Conservation (phyloP, 2,888 invertebrate genomes). For the Mythimna loreyi region DNA sequence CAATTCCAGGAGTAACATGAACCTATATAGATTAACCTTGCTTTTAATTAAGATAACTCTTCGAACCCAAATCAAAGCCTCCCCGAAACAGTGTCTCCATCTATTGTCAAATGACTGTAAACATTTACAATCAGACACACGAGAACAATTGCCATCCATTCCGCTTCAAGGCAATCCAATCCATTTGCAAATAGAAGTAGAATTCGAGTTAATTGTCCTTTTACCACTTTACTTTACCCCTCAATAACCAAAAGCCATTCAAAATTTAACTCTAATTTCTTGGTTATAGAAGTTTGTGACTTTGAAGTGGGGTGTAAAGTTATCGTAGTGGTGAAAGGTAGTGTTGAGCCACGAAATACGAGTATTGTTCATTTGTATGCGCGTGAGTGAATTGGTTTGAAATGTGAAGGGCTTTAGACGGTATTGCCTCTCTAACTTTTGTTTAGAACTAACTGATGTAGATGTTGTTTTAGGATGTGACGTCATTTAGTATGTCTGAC, state of each 20-base stretch:
- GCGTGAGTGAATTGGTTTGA: conserved; percentile 83
- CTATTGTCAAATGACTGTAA: conserved; percentile 73
- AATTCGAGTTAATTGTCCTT: conserved; percentile 85
- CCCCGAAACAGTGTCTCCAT: conserved; percentile 55
- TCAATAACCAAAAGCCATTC: not conserved
- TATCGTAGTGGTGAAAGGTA: conserved; percentile 63
- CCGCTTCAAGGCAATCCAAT: conserved; percentile 85
- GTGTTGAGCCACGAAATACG: conserved; percentile 81
- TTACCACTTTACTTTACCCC: conserved; percentile 60
- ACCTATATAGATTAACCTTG: not conserved
- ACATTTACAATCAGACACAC: conserved; percentile 67
- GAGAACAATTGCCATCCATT: conserved; percentile 79
- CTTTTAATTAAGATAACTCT: conserved; percentile 18
- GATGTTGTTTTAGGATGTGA: conserved; percentile 53
- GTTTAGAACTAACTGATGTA: conserved; percentile 59
- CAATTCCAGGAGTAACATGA: not conserved
- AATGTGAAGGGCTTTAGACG: conserved; percentile 76
- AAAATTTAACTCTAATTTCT: conserved; percentile 54
- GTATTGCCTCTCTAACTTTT: conserved; percentile 69
- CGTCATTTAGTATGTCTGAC: conserved; percentile 29
- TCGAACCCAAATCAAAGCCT: conserved; percentile 23
- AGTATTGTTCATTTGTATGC: conserved; percentile 82
- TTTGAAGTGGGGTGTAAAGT: conserved; percentile 13
- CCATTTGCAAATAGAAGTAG: conserved; percentile 86
- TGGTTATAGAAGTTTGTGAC: conserved; percentile 1